phyloP scores from a whole-genome alignment of 2,888 invertebrate species.

The Tetragnatha montana region DNA sequence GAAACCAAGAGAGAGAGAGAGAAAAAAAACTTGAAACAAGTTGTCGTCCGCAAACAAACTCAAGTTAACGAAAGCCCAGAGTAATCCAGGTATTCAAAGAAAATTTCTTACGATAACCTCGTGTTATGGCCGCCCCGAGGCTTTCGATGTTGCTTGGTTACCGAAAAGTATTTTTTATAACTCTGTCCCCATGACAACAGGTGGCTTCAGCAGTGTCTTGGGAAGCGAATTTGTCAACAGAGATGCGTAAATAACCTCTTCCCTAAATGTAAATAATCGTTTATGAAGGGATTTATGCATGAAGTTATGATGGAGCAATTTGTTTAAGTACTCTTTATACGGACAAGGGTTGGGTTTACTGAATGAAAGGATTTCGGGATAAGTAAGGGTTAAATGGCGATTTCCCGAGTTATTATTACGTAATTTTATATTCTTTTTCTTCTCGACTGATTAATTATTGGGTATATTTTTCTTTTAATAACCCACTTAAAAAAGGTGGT shows the following conservation, averaged over 20 bases:
- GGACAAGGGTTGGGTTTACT: not conserved
- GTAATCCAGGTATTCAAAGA: constrained; percentile 30
- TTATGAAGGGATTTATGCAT: constrained; percentile 5
- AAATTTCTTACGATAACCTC: constrained; percentile 21
- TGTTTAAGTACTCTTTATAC: constrained; percentile 6
- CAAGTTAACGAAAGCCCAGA: not conserved
- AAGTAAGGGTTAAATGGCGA: too few relatives aligned
- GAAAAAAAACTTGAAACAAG: not conserved
- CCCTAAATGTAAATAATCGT: not conserved
- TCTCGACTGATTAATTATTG: too few relatives aligned
- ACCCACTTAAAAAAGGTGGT: too few relatives aligned
- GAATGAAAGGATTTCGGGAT: not conserved
- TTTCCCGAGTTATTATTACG: too few relatives aligned
- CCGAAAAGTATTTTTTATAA: constrained; percentile 8
- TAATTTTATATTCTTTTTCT: too few relatives aligned
- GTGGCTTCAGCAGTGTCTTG: not conserved
- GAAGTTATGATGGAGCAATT: not conserved
- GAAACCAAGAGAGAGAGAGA: not conserved
- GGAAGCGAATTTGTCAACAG: constrained; percentile 37
- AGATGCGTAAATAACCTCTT: constrained; percentile 5
- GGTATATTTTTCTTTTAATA: too few relatives aligned
- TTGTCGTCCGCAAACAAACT: not conserved
- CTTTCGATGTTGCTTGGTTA: constrained; percentile 37
- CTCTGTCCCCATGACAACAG: constrained; percentile 39
- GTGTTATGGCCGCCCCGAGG: constrained; percentile 16